Percentiles rank a stretch among this genome's conserved stretches.
These are phyloP conservation scores for Acrocyrtus sp. DNA, from an alignment of 2,888 invertebrate genomes.

Conservation along the genomic window DNA sequence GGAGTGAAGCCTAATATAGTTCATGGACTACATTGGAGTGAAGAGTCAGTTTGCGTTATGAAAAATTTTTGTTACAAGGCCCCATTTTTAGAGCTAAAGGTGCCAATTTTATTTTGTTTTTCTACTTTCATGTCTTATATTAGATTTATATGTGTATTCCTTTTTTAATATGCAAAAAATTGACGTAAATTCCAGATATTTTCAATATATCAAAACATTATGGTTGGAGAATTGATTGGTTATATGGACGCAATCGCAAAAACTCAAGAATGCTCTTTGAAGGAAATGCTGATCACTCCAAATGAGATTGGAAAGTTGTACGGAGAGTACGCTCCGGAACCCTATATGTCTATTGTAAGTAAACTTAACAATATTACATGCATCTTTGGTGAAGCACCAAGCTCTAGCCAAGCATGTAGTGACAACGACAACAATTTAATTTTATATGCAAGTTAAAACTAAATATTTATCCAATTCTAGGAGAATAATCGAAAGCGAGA, in stretches of 20 bases:
- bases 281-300: slow-evolving; percentile 20
- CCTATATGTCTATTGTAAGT: slow-evolving; percentile 78
- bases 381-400: not conserved
- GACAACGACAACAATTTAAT: too few relatives aligned
- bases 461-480: slow-evolving; percentile 23
- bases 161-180: too few relatives aligned
- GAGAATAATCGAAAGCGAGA: slow-evolving; percentile 44
- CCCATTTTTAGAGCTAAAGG: slow-evolving; percentile 23
- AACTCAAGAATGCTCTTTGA: not conserved
- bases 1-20: slow-evolving; percentile 55
- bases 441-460: too few relatives aligned
- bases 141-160: not conserved
- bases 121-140: not conserved
- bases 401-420: too few relatives aligned
- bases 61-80: slow-evolving; percentile 39
- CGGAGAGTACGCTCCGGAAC: slow-evolving; percentile 79
- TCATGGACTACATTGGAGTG: slow-evolving; percentile 58
- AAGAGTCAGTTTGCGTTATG: slow-evolving; percentile 40
- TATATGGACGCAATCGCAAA: not conserved
- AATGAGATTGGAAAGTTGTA: slow-evolving; percentile 63
- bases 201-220: slow-evolving; percentile 80
- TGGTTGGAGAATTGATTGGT: slow-evolving; percentile 74
- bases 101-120: too few relatives aligned
- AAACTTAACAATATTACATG: too few relatives aligned
- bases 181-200: slow-evolving; percentile 72